Evolutionary conservation across 1,140 invertebrate genomes (phyloP).

Genomic region (Zeugodacus cucurbitae): DNA sequence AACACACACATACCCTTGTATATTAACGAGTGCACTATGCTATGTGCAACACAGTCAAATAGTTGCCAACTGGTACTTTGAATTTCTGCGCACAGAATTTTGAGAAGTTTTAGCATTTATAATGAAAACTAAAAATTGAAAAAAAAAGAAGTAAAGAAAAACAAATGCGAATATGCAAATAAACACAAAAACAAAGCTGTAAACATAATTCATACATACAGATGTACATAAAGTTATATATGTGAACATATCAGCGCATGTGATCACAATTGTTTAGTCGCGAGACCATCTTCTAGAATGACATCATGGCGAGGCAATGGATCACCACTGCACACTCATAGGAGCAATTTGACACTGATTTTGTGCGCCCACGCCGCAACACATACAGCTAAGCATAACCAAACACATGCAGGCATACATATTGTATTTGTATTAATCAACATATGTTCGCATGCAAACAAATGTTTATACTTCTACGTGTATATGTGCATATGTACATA

Average conservation of each 20-base stretch:
- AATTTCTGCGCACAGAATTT: not conserved
- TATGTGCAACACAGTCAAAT: not conserved
- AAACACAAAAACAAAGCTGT: not conserved
- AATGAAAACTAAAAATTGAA: not conserved
- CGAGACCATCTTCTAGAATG: not conserved
- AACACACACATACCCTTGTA: not conserved
- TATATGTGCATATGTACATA: not conserved
- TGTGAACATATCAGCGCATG: not conserved
- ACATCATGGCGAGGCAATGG: not conserved
- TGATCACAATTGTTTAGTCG: not conserved
- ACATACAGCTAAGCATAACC: not conserved
- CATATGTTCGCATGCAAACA: not conserved
- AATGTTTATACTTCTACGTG: not conserved
- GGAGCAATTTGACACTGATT: constrained; percentile 27
- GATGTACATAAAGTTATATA: not conserved
- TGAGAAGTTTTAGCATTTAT: not conserved
- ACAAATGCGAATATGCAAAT: not conserved
- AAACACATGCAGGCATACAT: not conserved
- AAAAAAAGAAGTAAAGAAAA: not conserved
- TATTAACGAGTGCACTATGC: not conserved
- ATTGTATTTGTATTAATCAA: not conserved
- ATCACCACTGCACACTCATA: not conserved
- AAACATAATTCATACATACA: no score
- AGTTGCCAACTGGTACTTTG: not conserved
- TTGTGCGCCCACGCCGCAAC: constrained; percentile 17